Conservation (phyloP, 1,140 invertebrate genomes). For the Lucilia sericata region DNA sequence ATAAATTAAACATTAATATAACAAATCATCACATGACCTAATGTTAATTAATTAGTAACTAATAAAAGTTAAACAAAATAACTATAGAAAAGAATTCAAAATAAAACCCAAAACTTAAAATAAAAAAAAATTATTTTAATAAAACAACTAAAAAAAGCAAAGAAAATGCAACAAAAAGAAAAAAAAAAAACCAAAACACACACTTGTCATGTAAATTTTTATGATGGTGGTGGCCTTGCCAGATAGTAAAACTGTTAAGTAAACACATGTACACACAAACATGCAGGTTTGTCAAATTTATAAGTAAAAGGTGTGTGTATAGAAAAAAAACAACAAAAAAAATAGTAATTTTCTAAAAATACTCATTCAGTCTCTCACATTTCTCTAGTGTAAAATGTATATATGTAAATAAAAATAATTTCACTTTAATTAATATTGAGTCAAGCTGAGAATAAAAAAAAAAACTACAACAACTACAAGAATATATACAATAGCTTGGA, state of each 20-base stretch:
- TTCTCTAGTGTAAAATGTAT: too few species aligned
- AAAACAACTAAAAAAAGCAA: not conserved
- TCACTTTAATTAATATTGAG: slow-evolving; percentile 1
- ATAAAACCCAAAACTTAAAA: too few species aligned
- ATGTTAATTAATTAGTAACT: too few species aligned
- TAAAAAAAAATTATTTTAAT: not conserved
- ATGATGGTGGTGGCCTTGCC: not conserved
- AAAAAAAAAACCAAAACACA: not conserved
- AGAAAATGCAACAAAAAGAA: not conserved
- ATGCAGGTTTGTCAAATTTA: too few species aligned
- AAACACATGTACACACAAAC: too few species aligned
- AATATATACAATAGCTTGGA: not conserved
- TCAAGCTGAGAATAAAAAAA: too few species aligned
- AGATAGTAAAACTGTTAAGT: not conserved
- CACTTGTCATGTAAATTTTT: not conserved
- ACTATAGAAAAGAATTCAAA: too few species aligned
- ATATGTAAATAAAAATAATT: not conserved
- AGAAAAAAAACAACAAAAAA: not conserved
- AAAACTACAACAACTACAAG: not conserved
- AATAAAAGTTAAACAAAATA: too few species aligned
- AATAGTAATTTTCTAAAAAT: not conserved
- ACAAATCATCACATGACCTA: too few species aligned
- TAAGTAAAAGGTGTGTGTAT: not conserved
- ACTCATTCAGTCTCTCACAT: not conserved
- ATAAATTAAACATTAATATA: not conserved